These are phyloP conservation scores for Oithona nana DNA, from an alignment of 2,888 invertebrate species.

Conservation along the genomic window DNA sequence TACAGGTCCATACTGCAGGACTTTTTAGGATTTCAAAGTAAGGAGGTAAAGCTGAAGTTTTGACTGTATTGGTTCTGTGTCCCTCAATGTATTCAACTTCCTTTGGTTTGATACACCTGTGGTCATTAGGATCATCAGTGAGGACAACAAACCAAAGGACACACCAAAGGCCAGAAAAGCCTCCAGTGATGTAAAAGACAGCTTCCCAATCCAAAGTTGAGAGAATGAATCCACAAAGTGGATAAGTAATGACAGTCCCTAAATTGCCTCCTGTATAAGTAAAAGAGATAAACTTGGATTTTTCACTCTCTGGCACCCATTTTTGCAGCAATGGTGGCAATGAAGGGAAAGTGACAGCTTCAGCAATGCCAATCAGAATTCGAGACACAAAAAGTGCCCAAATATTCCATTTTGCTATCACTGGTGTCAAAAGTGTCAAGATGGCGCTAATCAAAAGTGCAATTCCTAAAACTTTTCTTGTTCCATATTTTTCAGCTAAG, in stretches of 20 bases:
- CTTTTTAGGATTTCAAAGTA: not conserved
- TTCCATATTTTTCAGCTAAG: slow-evolving; percentile 31
- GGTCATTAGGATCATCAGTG: not conserved
- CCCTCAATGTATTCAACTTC: not conserved
- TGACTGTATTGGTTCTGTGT: not conserved
- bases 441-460: slow-evolving; percentile 24
- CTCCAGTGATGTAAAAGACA: slow-evolving; percentile 61
- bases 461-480: slow-evolving; percentile 27
- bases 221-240: slow-evolving; percentile 62
- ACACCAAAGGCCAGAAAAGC: not conserved
- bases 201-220: slow-evolving; percentile 66
- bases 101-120: not conserved
- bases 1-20: not conserved
- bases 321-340: slow-evolving; percentile 77
- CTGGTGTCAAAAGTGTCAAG: slow-evolving; percentile 27
- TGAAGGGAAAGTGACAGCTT: slow-evolving; percentile 81
- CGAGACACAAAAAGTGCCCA: slow-evolving; percentile 23
- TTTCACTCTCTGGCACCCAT: slow-evolving; percentile 87
- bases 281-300: slow-evolving; percentile 56
- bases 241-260: slow-evolving; percentile 77
- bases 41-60: not conserved
- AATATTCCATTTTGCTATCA: slow-evolving; percentile 24
- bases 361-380: slow-evolving; percentile 25
- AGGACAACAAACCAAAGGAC: not conserved
- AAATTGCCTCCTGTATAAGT: slow-evolving; percentile 40